Evolutionary conservation across 92 coral and sea anemone genomes (phyloP).

Genomic region (Zoanthus gigantus): DNA sequence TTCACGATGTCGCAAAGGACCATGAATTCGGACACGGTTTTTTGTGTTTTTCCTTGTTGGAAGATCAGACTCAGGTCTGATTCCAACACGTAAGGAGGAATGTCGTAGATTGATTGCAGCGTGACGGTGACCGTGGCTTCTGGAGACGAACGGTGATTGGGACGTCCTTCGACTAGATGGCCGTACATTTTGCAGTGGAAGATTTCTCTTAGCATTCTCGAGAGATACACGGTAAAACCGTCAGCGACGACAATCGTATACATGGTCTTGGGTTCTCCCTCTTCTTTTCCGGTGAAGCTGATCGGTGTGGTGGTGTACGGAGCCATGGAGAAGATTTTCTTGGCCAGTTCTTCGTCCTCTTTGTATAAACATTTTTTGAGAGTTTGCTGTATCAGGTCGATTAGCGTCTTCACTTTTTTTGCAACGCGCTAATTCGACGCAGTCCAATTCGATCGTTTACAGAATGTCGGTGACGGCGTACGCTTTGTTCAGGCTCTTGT

Average conservation of each 20-base stretch:
- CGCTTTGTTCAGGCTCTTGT: neutral
- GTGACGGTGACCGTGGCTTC: neutral
- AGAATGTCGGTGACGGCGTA: neutral
- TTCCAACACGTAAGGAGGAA: constrained; percentile 11
- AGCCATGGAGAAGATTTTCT: too few relatives aligned
- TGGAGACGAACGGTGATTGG: neutral
- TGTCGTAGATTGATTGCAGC: neutral
- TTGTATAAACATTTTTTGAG: too few relatives aligned
- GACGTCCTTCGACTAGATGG: neutral
- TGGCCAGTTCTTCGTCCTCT: too few relatives aligned
- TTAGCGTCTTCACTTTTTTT: too few relatives aligned
- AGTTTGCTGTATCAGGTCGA: too few relatives aligned
- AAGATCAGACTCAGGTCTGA: constrained; percentile 12
- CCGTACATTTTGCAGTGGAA: constrained; percentile 11
- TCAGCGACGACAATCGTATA: neutral
- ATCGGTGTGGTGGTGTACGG: neutral
- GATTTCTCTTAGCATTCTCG: neutral
- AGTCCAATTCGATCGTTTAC: neutral
- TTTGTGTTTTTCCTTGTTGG: constrained; percentile 5
- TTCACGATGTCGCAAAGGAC: neutral
- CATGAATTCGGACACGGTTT: neutral
- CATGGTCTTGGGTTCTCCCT: neutral
- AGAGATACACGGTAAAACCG: neutral
- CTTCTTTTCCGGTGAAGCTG: neutral
- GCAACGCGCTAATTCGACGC: neutral